Evolutionary conservation across 2,888 invertebrate genomes (phyloP), one percentile per base, ranked within the genome.

Genomic region (Agrotis segetum): DNA sequence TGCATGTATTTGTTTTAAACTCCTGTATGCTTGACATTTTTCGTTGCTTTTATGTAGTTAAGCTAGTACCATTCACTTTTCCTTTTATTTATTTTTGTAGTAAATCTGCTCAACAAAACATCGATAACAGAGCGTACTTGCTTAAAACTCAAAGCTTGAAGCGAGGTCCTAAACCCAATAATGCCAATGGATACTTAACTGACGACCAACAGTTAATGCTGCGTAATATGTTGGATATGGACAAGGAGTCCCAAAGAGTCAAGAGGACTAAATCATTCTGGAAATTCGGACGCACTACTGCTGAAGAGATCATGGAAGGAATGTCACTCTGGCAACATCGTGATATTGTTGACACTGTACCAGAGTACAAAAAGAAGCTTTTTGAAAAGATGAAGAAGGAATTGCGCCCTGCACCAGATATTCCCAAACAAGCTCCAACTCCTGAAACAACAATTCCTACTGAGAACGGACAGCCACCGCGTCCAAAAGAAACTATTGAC

Each of bases 321-420:
- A 98, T 98, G 98, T 97, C 98, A 0, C 95, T 98, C 67, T 98
- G 98, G 98, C 97, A 98, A 88, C 98, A 98, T 89, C 96, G 98
- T 49, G 98, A 98, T 84, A 96, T 98, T 75, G 98, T 98, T 0
- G 98, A 98, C 84, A 97, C 98, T 17, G 96, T 97, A 53, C 95
- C 96, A 19, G 96, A 97, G 80, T 96, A 96, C 76, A 95, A 96
- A 80, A 96, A 96, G 77, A 95, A 93, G 72, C 88, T 96, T n/a
- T 95, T 95, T 85, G 93, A 94, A 71, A 95, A 94, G 87, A 88
- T 95, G 81, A 95, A 94, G 71, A 95, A 96, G 74, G 96, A 95
- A 81, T 85, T 95, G 70, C 89, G 95, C 81, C 93, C 95, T 19
- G 95, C 95, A 5, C 94, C 95, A 9, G 94, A 95, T 72, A 90